phyloP scores from a whole-genome alignment of 2,888 invertebrate genomes.

The Rotaria magnacalcarata region DNA sequence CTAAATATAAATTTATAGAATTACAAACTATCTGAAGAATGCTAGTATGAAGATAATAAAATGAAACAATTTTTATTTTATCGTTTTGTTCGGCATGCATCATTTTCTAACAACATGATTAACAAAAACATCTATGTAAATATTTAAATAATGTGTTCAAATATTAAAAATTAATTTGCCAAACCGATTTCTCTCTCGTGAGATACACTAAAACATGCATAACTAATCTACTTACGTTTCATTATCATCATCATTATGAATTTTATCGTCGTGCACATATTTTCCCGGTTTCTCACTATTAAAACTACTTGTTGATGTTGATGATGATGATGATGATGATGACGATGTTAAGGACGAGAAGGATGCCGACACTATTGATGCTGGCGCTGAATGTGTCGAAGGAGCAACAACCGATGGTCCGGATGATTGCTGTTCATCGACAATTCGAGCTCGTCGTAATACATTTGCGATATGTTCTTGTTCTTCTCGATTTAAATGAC shows the following conservation, averaged over 20 bases:
- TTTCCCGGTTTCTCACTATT: background rate
- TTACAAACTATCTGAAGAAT: background rate
- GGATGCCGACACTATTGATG: background rate
- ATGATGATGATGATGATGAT: background rate
- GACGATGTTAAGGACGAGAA: background rate
- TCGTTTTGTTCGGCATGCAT: background rate
- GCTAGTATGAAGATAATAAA: background rate
- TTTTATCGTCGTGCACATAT: background rate
- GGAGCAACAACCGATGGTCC: background rate
- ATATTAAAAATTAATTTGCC: background rate
- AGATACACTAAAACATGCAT: background rate
- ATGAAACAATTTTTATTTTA: background rate
- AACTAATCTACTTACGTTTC: conserved; percentile 20
- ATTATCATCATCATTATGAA: background rate
- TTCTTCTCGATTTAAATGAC: conserved; percentile 29
- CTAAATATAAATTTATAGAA: background rate
- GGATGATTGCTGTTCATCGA: background rate
- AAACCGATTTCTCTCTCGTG: background rate
- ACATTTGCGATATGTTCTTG: conserved; percentile 27
- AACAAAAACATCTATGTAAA: background rate
- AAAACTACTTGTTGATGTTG: background rate
- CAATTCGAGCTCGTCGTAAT: background rate
- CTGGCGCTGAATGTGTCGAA: background rate
- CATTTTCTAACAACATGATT: background rate
- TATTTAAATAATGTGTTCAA: background rate